These are phyloP conservation scores for Pelmatolapia mariae DNA, from an alignment of 2,113 vertebrate genomes.

Conservation along the genomic window DNA sequence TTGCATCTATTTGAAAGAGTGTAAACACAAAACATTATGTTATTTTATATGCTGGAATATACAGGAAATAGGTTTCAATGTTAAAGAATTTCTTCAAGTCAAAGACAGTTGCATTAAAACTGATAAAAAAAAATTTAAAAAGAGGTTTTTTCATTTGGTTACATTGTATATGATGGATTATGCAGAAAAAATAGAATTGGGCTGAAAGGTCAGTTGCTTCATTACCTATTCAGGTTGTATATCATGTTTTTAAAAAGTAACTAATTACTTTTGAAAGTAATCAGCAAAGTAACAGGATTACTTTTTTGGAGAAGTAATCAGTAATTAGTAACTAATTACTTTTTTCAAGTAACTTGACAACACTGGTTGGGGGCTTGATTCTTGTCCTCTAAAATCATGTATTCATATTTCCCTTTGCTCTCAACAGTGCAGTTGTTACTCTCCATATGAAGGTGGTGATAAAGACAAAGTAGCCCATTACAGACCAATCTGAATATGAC, in stretches of 20 bases:
- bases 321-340: not conserved
- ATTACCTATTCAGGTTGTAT: not conserved
- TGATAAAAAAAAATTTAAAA: not conserved
- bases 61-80: not conserved
- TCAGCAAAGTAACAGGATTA: not conserved
- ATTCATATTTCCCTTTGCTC: not conserved
- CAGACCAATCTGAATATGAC: not conserved
- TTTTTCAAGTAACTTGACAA: not conserved
- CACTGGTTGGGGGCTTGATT: not conserved
- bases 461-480: fast-evolving
- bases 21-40: not conserved
- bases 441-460: not conserved
- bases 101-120: fast-evolving
- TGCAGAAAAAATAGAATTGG: not conserved
- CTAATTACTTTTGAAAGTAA: not conserved
- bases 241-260: not conserved
- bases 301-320: not conserved
- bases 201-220: not conserved
- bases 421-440: not conserved
- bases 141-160: not conserved
- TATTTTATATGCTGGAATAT: not conserved
- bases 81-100: not conserved
- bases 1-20: not conserved
- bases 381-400: fast-evolving
- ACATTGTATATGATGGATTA: not conserved